phyloP scores from a whole-genome alignment of 2,797 vertebrate genomes.

The Onychomys arenicola region DNA sequence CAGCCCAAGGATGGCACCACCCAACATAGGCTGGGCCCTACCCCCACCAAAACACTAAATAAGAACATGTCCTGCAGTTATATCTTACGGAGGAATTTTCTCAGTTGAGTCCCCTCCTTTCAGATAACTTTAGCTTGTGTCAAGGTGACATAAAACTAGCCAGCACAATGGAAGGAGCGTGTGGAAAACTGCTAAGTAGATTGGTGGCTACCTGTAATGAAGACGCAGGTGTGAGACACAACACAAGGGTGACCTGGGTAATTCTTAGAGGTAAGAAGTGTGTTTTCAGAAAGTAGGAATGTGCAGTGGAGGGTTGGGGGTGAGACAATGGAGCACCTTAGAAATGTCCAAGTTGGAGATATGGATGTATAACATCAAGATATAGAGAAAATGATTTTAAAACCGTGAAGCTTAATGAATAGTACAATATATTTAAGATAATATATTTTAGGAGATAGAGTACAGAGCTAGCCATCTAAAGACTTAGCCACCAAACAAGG shows the following conservation, averaged over 20 bases:
- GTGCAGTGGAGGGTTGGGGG: background rate
- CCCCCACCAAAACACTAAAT: background rate
- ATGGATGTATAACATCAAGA: background rate
- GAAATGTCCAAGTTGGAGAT: background rate
- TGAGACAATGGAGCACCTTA: background rate
- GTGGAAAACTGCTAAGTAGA: background rate
- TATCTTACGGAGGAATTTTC: background rate
- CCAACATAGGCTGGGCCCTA: background rate
- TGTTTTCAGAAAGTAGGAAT: background rate
- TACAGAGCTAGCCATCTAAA: background rate
- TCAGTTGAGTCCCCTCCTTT: background rate
- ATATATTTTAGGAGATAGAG: background rate
- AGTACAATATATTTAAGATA: background rate
- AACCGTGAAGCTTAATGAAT: background rate
- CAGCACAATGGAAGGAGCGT: background rate
- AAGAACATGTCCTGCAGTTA: background rate
- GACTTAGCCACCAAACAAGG: too few species aligned
- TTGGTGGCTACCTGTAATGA: background rate
- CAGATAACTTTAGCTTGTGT: background rate
- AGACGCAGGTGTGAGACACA: background rate
- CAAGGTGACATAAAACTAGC: background rate
- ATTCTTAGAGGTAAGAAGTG: background rate
- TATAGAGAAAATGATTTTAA: background rate
- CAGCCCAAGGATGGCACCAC: background rate
- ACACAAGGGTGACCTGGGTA: background rate